Base-by-base conservation (phyloP, 2,113 vertebrate genomes). In the Hemichromis elongatus region DNA sequence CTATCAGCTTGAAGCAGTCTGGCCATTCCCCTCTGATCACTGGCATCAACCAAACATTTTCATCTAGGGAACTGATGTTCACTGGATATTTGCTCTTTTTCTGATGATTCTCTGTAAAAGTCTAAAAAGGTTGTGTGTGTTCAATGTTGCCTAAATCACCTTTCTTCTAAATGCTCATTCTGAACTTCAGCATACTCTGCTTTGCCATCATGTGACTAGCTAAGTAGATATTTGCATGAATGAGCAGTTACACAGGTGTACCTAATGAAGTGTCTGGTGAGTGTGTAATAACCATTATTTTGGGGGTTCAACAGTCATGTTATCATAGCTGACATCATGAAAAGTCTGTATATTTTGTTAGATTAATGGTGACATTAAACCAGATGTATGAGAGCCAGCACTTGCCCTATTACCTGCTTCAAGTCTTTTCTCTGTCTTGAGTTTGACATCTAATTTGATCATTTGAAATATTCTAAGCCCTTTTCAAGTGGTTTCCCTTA, bases 271-370 rank as follows among this genome's bases (percentile, higher is more conserved):
- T 68, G 35, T 24, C 37, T 24, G 35, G 63, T 45, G 40, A 70
- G 7, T 70, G 37, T 70, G 40, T 70, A 42, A 24, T 75, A 37
- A 33, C 56, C 73, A 83, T 80, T 37, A 85, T 79, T 84, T 77
- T 63, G 82, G 53, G 28, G 47, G 33, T 79, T 45, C 14, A 63
- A 82, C 59, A 79, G 81, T 88, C 54, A 83, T 80, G 52, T 75
- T 82, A 81, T 86, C 73, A 84, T 52, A 80, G 86, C 45, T 82
- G 84, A 90, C 84, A 85, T 90, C 56, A 83, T 85, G 21, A 89
- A 80, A 80, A 93, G 89, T 90, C 82, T 73, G 90, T 91, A 88
- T 66, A 92, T 90, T 59, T 88, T 78, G 81, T 33, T 78, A 80
- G 80, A 90, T 83, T 88, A 78, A 89, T 75, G 68, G 53, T 82